Conservation (phyloP, 1,140 invertebrate species). For the Plectrocnemia conspersa region DNA sequence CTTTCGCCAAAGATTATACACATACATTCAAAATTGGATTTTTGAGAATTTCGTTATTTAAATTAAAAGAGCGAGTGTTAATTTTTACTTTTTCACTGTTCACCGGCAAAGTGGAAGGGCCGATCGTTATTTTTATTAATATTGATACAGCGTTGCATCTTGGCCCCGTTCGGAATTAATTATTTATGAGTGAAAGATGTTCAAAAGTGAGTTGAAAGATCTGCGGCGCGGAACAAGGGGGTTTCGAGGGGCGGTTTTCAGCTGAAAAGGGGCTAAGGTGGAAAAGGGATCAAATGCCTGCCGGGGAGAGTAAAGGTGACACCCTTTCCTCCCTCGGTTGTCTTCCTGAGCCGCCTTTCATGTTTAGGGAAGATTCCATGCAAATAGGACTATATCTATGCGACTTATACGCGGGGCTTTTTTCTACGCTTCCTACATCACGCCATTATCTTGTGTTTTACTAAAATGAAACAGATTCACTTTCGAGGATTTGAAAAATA, state of each 20-base stretch:
- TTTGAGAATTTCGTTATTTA: no score
- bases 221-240: background rate
- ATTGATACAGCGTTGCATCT: no score
- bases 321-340: background rate
- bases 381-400: slow-evolving; percentile 9
- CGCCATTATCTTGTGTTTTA: slow-evolving; percentile 8
- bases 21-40: no score
- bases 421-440: slow-evolving; percentile 4
- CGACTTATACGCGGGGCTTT: slow-evolving; percentile 4
- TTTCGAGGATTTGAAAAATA: no score
- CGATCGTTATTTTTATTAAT: no score
- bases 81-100: no score
- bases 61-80: no score
- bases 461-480: slow-evolving; percentile 4
- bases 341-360: background rate
- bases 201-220: slow-evolving; percentile 4
- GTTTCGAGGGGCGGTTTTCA: background rate
- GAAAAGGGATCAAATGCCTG: slow-evolving; percentile 1
- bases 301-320: background rate
- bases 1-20: no score
- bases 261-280: background rate
- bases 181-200: slow-evolving; percentile 3
- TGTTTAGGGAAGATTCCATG: slow-evolving; percentile 7
- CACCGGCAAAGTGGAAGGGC: no score
- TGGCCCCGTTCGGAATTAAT: no score